These are phyloP conservation scores for Trichoplusia ni DNA, from an alignment of 1,140 invertebrate genomes.

Conservation along the genomic window DNA sequence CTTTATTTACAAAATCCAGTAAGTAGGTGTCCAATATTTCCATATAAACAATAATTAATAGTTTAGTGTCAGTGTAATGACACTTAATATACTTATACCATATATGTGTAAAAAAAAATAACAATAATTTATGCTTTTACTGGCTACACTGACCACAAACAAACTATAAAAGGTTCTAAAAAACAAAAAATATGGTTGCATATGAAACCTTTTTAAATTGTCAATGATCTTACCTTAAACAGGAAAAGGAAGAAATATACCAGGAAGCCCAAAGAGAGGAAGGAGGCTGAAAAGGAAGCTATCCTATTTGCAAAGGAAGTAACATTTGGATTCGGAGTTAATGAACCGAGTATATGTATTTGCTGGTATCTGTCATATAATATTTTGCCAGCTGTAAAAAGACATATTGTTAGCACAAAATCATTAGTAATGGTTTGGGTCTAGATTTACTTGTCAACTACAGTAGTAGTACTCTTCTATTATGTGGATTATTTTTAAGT, in stretches of 20 bases:
- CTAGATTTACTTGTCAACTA: background rate
- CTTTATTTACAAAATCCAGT: too few species aligned
- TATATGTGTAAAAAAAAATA: too few species aligned
- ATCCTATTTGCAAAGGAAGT: conserved; percentile 75
- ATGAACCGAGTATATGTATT: conserved; percentile 73
- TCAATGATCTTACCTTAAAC: conserved; percentile 67
- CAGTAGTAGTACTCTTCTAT: too few species aligned
- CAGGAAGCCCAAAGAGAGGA: conserved; percentile 73
- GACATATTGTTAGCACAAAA: conserved; percentile 30
- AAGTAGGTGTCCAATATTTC: too few species aligned
- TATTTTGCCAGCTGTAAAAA: conserved; percentile 79
- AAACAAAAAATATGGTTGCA: too few species aligned
- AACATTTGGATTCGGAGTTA: conserved; percentile 76
- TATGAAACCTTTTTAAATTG: background rate
- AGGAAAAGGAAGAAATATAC: conserved; percentile 69
- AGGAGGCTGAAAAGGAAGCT: conserved; percentile 68
- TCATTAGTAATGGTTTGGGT: conserved; percentile 10
- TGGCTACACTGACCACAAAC: too few species aligned
- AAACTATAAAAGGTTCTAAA: too few species aligned
- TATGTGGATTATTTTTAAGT: too few species aligned
- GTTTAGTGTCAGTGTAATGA: too few species aligned
- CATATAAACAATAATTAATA: too few species aligned
- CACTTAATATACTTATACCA: too few species aligned
- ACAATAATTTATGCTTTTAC: too few species aligned
- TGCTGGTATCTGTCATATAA: conserved; percentile 79